Conservation (phyloP, 2,888 invertebrate species). For the Pristionchus arcanus region DNA sequence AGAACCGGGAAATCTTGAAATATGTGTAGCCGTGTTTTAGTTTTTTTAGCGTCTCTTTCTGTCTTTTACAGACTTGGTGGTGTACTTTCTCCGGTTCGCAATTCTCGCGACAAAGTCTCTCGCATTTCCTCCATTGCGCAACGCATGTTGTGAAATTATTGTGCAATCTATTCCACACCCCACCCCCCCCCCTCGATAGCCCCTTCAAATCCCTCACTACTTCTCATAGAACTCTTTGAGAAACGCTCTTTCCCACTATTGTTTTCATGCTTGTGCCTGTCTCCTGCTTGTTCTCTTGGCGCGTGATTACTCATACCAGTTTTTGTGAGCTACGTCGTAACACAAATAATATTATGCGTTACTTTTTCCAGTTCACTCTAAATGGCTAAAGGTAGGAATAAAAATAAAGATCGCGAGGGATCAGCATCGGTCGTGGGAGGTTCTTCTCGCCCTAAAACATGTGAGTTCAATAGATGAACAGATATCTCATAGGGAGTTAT, state of each 20-base stretch:
- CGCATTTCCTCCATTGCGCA: neutral
- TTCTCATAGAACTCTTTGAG: neutral
- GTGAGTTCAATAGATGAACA: neutral
- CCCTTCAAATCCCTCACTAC: neutral
- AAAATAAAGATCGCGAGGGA: slow-evolving; percentile 66
- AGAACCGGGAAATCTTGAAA: slow-evolving; percentile 16
- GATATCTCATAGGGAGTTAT: neutral
- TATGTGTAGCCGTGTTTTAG: neutral
- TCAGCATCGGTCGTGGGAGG: slow-evolving; percentile 49
- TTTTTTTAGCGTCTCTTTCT: too few species aligned
- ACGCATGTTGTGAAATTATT: neutral
- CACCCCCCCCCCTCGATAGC: neutral
- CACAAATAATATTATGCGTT: neutral
- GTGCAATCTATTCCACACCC: neutral
- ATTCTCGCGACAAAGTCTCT: neutral
- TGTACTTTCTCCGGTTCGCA: neutral
- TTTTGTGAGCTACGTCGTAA: neutral
- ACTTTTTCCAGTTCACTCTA: neutral
- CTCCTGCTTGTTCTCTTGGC: neutral
- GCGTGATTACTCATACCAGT: slow-evolving; percentile 21
- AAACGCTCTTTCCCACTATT: neutral
- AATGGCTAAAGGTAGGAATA: slow-evolving; percentile 69
- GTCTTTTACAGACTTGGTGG: too few species aligned
- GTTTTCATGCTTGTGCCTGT: too few species aligned
- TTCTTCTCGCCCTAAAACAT: slow-evolving; percentile 10